Percentiles rank a stretch among this genome's conserved stretches.
Evolutionary conservation across 1,140 invertebrate genomes (phyloP).

Genomic region (Periplaneta americana): DNA sequence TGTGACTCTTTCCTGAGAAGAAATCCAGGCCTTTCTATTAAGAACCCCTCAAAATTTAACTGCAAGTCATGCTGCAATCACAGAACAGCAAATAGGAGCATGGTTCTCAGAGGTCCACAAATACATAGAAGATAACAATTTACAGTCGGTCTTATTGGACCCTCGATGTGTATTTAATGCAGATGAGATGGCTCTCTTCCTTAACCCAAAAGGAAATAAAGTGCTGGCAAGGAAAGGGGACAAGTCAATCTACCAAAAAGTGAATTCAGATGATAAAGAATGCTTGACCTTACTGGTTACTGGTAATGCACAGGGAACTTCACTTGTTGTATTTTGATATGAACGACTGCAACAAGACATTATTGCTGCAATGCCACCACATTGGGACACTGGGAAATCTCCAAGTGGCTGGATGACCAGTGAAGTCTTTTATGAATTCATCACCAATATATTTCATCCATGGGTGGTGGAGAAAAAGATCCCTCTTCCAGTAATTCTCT

Average conservation of each 20-base stretch:
- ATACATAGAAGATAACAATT: neutral
- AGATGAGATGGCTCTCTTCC: constrained; percentile 7
- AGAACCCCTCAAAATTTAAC: constrained; percentile 7
- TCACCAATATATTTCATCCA: constrained; percentile 35
- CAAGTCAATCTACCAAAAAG: too few species aligned
- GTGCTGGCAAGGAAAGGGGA: neutral
- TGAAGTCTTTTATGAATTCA: constrained; percentile 37
- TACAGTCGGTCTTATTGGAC: neutral
- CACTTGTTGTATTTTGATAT: constrained; percentile 32
- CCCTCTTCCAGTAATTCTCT: constrained; percentile 32
- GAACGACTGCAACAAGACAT: constrained; percentile 29
- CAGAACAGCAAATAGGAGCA: constrained; percentile 18
- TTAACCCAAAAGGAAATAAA: neutral
- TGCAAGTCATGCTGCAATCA: constrained; percentile 9
- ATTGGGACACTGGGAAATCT: constrained; percentile 32
- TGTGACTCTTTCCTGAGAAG: constrained; percentile 15
- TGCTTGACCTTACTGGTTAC: constrained; percentile 24
- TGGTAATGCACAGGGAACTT: constrained; percentile 30
- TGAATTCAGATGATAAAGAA: constrained; percentile 24
- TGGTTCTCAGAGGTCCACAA: constrained; percentile 20
- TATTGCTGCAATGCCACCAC: constrained; percentile 25
- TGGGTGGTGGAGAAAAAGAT: constrained; percentile 33
- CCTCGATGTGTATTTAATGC: constrained; percentile 8
- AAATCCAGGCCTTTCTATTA: constrained; percentile 10
- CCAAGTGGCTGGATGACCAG: constrained; percentile 38